These are phyloP conservation scores for Lagopus muta DNA, from an alignment of 2,113 vertebrate genomes.

Conservation along the genomic window DNA sequence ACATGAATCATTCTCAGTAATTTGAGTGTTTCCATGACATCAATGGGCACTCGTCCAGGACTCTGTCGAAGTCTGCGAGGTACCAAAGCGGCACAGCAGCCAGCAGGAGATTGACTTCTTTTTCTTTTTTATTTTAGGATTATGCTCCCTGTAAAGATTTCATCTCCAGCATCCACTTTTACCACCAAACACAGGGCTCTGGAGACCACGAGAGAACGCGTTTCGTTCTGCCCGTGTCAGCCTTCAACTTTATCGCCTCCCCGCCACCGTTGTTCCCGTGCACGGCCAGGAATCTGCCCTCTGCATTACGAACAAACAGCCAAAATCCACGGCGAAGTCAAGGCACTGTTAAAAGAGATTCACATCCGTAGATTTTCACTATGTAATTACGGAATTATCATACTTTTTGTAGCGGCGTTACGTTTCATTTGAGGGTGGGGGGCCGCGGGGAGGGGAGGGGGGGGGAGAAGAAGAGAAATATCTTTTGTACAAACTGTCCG, in stretches of 20 bases:
- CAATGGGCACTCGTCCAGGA: slow-evolving; percentile 93
- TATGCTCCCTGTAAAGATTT: slow-evolving; percentile 80
- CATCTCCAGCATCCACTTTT: slow-evolving; percentile 75
- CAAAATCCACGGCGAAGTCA: slow-evolving; percentile 10
- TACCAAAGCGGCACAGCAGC: slow-evolving; percentile 83
- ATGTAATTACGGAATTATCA: slow-evolving; percentile 38
- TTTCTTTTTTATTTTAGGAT: slow-evolving; percentile 72
- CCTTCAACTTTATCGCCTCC: slow-evolving; percentile 72
- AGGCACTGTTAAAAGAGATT: background rate
- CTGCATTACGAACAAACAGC: slow-evolving; percentile 5
- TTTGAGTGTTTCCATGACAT: slow-evolving; percentile 99
- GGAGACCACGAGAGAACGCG: slow-evolving; percentile 53
- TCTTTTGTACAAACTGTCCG: slow-evolving; percentile 47
- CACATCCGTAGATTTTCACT: background rate
- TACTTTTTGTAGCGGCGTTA: slow-evolving; percentile 59
- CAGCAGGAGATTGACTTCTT: slow-evolving; percentile 77
- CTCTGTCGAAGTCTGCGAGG: slow-evolving; percentile 88
- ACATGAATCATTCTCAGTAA: slow-evolving; percentile 96
- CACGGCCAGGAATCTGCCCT: slow-evolving; percentile 56
- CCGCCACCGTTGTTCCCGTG: slow-evolving; percentile 26
- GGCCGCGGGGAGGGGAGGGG: background rate
- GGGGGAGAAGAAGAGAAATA: background rate
- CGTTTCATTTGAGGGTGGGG: background rate
- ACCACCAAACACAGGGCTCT: slow-evolving; percentile 64
- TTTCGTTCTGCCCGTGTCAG: slow-evolving; percentile 56